Conservation (phyloP, 2,113 vertebrate species). For the Gallinago jamesoni region DNA sequence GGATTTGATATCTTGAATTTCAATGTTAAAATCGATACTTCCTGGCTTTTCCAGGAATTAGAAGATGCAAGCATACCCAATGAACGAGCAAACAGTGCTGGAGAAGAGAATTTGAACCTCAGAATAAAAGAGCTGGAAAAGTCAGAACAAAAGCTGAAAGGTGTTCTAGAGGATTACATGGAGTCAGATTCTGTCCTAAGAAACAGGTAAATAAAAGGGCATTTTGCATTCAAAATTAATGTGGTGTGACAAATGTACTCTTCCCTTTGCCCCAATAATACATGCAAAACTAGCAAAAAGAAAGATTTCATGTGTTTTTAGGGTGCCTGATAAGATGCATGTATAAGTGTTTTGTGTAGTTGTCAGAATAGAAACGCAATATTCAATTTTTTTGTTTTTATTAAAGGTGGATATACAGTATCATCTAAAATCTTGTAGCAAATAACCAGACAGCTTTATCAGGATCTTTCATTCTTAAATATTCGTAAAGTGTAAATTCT, state of each 20-base stretch:
- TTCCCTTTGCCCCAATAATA: neutral
- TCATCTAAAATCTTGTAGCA: neutral
- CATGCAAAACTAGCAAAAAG: neutral
- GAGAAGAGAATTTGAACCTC: conserved; percentile 15
- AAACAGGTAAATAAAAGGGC: conserved; percentile 71
- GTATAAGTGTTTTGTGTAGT: neutral
- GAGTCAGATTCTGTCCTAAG: conserved; percentile 59
- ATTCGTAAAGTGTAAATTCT: neutral
- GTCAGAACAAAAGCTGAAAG: conserved; percentile 31
- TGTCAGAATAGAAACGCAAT: neutral
- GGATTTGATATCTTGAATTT: conserved; percentile 38
- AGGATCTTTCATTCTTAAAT: neutral
- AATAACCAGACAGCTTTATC: neutral
- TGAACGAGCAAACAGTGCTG: neutral
- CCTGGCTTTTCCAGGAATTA: conserved; percentile 64
- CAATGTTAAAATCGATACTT: conserved; percentile 56
- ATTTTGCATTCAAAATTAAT: neutral
- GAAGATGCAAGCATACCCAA: neutral
- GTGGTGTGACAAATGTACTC: neutral
- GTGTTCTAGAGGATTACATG: neutral
- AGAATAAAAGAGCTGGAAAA: conserved; percentile 62
- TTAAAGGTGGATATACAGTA: neutral
- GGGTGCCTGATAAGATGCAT: neutral
- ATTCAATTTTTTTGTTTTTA: neutral
- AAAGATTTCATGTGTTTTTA: neutral